Base-by-base conservation (phyloP, 2,888 invertebrate genomes). In the Ypsolopha sequella region DNA sequence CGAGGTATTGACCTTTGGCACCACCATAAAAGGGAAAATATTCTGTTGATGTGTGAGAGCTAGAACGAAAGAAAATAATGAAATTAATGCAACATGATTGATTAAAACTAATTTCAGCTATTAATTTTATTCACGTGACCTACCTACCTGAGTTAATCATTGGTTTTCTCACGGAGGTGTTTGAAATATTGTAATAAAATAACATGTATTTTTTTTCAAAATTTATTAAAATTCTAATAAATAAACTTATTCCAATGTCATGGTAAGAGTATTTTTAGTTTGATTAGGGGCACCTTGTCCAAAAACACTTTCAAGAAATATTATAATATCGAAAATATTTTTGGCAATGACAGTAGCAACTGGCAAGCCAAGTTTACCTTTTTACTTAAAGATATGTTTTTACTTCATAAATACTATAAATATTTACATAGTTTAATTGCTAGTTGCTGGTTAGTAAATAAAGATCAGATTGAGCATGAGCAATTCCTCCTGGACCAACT, bases 401-500 rank as follows among this genome's bases (percentile, higher is more conserved):
- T 6, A 52, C 53, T 24, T 24, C 2, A 4, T 24, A 43, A 58
- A 65, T 48, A 69, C n/a, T n/a, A n/a, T n/a, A 68, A 58, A 70
- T 66, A 62, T 63, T 24, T 24, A 24, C 24, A 24, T 24, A 24
- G 24, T 60, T 56, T 56, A 58, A 53, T 67, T 60, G 60, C 67
- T 76, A 58, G 53, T 67, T 60, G 60, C 67, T 76, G 65, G 84
- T 82, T 51, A 89, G 89, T 54, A 90, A 64, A 62, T 90, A 89
- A 55, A 94, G 87, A 69, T 93, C 92, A 52, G 93, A 92, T 64
- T 92, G 89, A 0, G 93, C 93, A 65, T 93, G 92, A 0, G 93
- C 93, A 48, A 91, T 88, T 7, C 93, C 93, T 6, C 93, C 93
- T 36, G 92, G 92, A 6, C 93, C 93, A 2, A 89, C 93, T 6